A percentile compares a stretch with the other conserved stretches of the same genome.
Evolutionary conservation across 2,797 vertebrate genomes (phyloP).

Genomic region (Sebastes hopkinsi): DNA sequence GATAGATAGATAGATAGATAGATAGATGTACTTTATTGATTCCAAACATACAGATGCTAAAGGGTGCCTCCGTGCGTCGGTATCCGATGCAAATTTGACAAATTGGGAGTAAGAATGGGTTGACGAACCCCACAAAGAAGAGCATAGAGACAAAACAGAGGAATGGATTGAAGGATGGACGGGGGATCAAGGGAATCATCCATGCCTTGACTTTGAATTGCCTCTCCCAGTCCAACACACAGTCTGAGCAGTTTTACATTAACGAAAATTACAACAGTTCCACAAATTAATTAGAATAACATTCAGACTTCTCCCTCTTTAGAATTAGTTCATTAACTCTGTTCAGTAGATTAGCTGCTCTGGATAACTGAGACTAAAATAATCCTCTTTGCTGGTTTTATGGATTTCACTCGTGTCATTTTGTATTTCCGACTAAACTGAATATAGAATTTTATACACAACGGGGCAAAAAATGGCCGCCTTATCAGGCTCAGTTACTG

Average conservation of each 20-base stretch:
- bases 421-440: conserved; percentile 29
- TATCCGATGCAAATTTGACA: no score
- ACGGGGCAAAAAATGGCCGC: conserved; percentile 53
- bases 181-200: conserved; percentile 8
- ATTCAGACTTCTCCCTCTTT: conserved; percentile 9
- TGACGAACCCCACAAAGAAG: background rate
- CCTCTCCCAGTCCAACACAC: background rate
- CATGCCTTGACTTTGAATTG: conserved; percentile 13
- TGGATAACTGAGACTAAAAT: conserved; percentile 35
- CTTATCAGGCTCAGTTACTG: conserved; percentile 50
- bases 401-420: conserved; percentile 35
- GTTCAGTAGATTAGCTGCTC: conserved; percentile 36
- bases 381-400: conserved; percentile 51
- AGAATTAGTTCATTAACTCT: conserved; percentile 36
- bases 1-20: no score
- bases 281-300: conserved; percentile 40
- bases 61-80: no score
- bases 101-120: rapidly evolving
- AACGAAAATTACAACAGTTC: background rate
- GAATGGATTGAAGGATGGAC: background rate
- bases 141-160: background rate
- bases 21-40: no score
- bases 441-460: background rate
- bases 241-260: conserved; percentile 11
- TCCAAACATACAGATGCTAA: no score